phyloP scores from a whole-genome alignment of 2,888 invertebrate species.

The Acleris emargana region DNA sequence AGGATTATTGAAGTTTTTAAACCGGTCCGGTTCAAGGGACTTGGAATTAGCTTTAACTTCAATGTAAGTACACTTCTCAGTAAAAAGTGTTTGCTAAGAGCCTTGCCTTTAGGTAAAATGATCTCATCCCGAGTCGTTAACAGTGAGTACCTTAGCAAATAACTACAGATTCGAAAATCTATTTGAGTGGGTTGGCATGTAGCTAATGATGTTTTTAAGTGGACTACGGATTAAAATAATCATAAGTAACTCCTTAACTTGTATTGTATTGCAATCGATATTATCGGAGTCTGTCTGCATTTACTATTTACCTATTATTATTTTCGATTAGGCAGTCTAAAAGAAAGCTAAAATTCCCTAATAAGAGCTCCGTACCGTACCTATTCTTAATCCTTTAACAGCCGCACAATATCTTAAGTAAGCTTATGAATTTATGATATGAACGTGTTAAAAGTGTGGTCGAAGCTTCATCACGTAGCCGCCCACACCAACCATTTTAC shows the following conservation, averaged over 20 bases:
- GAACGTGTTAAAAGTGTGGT: slow-evolving; percentile 31
- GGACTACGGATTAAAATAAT: too few species aligned
- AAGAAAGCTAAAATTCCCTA: neutral
- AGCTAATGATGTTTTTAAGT: too few species aligned
- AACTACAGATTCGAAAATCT: too few species aligned
- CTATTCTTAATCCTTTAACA: neutral
- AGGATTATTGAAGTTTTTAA: slow-evolving; percentile 54
- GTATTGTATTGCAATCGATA: too few species aligned
- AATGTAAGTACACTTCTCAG: slow-evolving; percentile 16
- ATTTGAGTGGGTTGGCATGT: too few species aligned
- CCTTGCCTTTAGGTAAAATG: slow-evolving; percentile 1
- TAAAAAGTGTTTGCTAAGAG: slow-evolving; percentile 14
- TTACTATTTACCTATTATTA: too few species aligned
- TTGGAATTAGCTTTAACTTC: slow-evolving; percentile 8
- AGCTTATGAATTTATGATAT: too few species aligned
- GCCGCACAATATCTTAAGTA: neutral
- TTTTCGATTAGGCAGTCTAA: too few species aligned
- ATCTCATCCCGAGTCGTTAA: too few species aligned
- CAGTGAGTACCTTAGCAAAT: too few species aligned
- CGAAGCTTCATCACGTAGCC: slow-evolving; percentile 11
- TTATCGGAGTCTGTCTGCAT: too few species aligned
- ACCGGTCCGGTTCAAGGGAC: slow-evolving; percentile 31
- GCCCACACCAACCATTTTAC: slow-evolving; percentile 28
- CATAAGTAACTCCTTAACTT: too few species aligned
- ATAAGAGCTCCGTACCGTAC: neutral